Conservation (phyloP, 2,888 invertebrate genomes). For the Anticlea derivata region DNA sequence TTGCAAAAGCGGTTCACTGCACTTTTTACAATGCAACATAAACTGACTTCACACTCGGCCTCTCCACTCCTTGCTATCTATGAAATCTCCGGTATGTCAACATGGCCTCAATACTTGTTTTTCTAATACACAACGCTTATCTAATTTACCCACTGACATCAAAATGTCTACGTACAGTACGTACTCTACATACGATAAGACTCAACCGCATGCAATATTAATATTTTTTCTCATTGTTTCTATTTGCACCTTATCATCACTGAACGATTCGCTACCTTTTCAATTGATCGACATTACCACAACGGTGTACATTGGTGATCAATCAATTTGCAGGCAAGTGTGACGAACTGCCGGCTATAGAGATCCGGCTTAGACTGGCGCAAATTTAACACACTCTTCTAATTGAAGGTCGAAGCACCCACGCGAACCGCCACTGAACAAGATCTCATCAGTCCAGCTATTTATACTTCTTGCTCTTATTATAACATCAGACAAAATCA, state of each 20-base stretch:
- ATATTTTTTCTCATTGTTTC: conserved; percentile 49
- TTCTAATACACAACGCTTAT: conserved; percentile 58
- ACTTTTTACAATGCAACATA: conserved; percentile 46
- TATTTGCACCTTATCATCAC: conserved; percentile 36
- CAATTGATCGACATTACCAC: conserved; percentile 51
- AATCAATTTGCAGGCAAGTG: conserved; percentile 50
- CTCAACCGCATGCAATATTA: conserved; percentile 39
- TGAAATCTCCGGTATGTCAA: conserved; percentile 41
- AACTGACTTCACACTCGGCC: conserved; percentile 2
- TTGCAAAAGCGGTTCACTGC: conserved; percentile 65
- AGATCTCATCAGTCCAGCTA: conserved; percentile 62
- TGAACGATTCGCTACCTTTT: conserved; percentile 36
- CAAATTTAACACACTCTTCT: conserved; percentile 56
- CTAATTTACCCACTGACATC: conserved; percentile 67
- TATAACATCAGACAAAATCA: conserved; percentile 60
- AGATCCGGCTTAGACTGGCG: conserved; percentile 56
- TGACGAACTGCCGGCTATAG: conserved; percentile 48
- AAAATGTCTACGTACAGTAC: conserved; percentile 45
- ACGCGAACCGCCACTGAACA: conserved; percentile 57
- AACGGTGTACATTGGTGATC: conserved; percentile 51
- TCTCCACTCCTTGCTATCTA: conserved; percentile 29
- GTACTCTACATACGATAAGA: conserved; percentile 55
- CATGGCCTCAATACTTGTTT: conserved; percentile 52
- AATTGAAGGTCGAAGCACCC: conserved; percentile 71
- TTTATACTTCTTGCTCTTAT: conserved; percentile 67